Evolutionary conservation across 1,140 invertebrate species (phyloP).

Genomic region (Argopecten irradians): DNA sequence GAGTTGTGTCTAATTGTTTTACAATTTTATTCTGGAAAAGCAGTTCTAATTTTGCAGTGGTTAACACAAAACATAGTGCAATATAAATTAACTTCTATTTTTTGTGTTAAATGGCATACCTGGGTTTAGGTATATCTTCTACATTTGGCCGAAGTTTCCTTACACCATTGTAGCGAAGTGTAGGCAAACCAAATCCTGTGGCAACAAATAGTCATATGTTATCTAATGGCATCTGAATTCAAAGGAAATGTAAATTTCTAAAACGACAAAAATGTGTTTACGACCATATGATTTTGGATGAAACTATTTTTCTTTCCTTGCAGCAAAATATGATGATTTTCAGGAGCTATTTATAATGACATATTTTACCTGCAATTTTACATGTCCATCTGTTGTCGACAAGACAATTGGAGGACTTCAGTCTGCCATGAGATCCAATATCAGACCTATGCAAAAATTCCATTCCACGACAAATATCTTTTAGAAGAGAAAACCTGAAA

Average conservation of each 20-base stretch:
- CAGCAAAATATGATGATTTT: no score
- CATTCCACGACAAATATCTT: slow-evolving; percentile 64
- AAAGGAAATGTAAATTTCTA: background rate
- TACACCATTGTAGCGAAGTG: slow-evolving; percentile 45
- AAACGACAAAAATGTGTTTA: background rate
- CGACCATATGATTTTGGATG: no score
- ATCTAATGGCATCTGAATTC: no score
- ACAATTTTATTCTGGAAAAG: no score
- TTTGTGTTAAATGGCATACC: background rate
- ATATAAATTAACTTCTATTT: no score
- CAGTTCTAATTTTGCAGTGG: no score
- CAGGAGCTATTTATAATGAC: background rate
- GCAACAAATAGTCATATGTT: background rate
- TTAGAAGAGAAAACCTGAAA: slow-evolving; percentile 55
- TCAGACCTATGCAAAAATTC: slow-evolving; percentile 87
- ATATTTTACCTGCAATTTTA: slow-evolving; percentile 84
- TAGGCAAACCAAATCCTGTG: slow-evolving; percentile 52
- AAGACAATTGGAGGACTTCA: slow-evolving; percentile 92
- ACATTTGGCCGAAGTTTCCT: background rate
- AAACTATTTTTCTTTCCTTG: no score
- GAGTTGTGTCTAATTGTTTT: no score
- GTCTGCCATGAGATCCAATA: slow-evolving; percentile 89
- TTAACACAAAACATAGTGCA: no score
- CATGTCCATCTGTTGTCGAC: slow-evolving; percentile 96
- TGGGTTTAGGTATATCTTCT: background rate